Conservation (phyloP, 2,113 vertebrate genomes). For the Semnopithecus entellus region DNA sequence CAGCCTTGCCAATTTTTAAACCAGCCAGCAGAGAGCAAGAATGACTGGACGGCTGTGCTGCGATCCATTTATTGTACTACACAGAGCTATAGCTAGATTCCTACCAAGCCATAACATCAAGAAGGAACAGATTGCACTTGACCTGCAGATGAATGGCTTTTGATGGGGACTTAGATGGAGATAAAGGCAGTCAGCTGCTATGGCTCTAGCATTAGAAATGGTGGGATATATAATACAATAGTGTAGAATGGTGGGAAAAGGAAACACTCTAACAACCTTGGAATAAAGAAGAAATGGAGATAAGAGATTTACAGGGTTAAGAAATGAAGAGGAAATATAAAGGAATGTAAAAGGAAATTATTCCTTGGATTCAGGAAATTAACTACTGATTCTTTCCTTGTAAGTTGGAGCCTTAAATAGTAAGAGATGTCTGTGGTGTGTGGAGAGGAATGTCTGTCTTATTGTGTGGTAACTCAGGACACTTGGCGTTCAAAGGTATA, state of each 20-base stretch:
- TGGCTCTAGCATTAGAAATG: background rate
- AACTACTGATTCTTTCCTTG: conserved; percentile 14
- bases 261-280: background rate
- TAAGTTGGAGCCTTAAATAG: background rate
- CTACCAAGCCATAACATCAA: background rate
- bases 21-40: conserved; percentile 28
- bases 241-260: background rate
- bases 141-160: background rate
- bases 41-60: background rate
- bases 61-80: background rate
- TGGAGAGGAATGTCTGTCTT: background rate
- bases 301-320: conserved; percentile 45
- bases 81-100: background rate
- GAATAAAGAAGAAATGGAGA: conserved; percentile 31
- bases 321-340: conserved; percentile 27
- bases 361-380: conserved; percentile 49
- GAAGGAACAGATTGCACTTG: background rate
- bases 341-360: conserved; percentile 34
- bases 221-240: background rate
- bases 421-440: background rate
- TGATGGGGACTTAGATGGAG: background rate
- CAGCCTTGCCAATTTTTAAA: conserved; percentile 41
- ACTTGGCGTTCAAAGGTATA: background rate
- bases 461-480: background rate
- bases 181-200: background rate